A percentile compares a stretch with the other conserved stretches of the same genome.
Conservation (phyloP, 2,797 vertebrate species). For the Picus viridis region DNA sequence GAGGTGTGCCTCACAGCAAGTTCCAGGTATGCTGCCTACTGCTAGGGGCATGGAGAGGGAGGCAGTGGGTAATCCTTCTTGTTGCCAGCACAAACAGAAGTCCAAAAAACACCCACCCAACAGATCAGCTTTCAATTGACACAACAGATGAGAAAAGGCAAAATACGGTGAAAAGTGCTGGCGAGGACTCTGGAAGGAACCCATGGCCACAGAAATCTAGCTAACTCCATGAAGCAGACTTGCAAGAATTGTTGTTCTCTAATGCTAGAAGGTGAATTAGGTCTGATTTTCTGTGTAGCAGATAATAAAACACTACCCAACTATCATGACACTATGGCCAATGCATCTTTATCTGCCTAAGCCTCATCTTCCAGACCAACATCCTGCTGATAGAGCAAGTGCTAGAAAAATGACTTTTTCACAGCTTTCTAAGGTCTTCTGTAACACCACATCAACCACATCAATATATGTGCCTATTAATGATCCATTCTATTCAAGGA, state of each 20-base stretch:
- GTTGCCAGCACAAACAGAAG: not conserved
- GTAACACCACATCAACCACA: not conserved
- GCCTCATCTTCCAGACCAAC: not conserved
- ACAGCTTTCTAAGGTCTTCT: not conserved
- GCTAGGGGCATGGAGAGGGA: not conserved
- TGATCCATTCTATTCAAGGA: not conserved
- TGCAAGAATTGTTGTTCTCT: not conserved
- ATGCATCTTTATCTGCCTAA: not conserved
- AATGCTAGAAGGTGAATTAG: not conserved
- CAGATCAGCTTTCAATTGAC: accelerated
- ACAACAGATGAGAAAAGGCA: not conserved
- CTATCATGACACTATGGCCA: not conserved
- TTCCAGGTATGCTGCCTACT: not conserved
- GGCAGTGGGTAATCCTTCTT: not conserved
- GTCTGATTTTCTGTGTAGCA: not conserved
- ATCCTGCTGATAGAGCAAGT: not conserved
- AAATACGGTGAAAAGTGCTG: not conserved
- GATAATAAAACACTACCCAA: not conserved
- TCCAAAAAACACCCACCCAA: not conserved
- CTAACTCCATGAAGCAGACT: not conserved
- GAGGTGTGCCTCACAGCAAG: not conserved
- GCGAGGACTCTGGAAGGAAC: not conserved
- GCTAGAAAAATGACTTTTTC: not conserved
- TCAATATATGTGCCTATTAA: not conserved
- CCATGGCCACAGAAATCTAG: not conserved